A percentile compares a stretch with the other conserved stretches of the same genome.
phyloP scores from a whole-genome alignment of 1,140 invertebrate genomes.

The Drosophila lacertosa region DNA sequence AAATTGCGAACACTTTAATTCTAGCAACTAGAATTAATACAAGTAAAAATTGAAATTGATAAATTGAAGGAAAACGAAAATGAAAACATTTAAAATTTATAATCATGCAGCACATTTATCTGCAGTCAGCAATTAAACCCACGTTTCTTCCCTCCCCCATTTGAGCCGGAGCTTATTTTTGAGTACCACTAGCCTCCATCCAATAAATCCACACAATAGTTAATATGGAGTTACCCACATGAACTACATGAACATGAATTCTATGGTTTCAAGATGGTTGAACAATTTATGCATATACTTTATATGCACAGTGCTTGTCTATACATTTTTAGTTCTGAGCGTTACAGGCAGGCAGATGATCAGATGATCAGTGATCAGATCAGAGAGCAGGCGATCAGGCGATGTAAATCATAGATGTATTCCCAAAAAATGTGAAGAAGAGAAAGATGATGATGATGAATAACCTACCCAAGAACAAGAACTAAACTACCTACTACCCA shows the following conservation, averaged over 20 bases:
- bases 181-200: constrained; percentile 49
- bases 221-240: constrained; percentile 25
- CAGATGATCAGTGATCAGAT: constrained; percentile 7
- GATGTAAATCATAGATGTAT: constrained; percentile 77
- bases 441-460: constrained; percentile 42
- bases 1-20: constrained; percentile 36
- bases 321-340: constrained; percentile 58
- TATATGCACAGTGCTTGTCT: constrained; percentile 62
- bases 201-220: constrained; percentile 37
- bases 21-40: constrained; percentile 34
- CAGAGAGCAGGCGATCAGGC: constrained; percentile 20
- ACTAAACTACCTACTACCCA: constrained; percentile 75
- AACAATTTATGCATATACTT: constrained; percentile 67
- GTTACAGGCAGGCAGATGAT: constrained; percentile 24
- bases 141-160: constrained; percentile 17
- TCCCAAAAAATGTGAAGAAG: constrained; percentile 48
- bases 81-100: constrained; percentile 36
- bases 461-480: constrained; percentile 64
- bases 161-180: constrained; percentile 62
- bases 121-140: constrained; percentile 32
- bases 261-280: constrained; percentile 82
- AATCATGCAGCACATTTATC: constrained; percentile 39
- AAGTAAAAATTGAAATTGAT: neutral
- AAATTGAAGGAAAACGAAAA: neutral
- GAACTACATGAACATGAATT: constrained; percentile 66